phyloP scores from a whole-genome alignment of 1,140 invertebrate species.

The Cydia pomonella region DNA sequence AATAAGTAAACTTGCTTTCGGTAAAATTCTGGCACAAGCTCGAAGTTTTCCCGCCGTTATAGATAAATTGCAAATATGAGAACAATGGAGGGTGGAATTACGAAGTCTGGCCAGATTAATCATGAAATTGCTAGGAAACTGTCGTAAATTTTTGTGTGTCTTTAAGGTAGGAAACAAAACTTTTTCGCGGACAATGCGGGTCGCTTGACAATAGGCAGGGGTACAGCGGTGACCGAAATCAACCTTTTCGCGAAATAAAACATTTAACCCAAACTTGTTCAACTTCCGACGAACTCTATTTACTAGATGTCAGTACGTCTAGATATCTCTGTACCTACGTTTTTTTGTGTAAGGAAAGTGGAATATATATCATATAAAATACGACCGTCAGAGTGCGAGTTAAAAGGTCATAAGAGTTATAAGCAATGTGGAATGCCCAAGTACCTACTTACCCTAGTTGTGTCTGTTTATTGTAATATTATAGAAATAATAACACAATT shows the following conservation, averaged over 20 bases:
- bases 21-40: slow-evolving; percentile 12
- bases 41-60: slow-evolving; percentile 24
- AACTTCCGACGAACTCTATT: slow-evolving; percentile 29
- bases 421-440: too few relatives aligned
- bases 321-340: too few relatives aligned
- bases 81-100: slow-evolving; percentile 18
- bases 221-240: slow-evolving; percentile 44
- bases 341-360: neutral
- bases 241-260: slow-evolving; percentile 54
- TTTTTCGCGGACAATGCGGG: slow-evolving; percentile 50
- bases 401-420: too few relatives aligned
- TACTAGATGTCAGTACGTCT: neutral
- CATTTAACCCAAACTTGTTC: slow-evolving; percentile 41
- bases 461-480: too few relatives aligned
- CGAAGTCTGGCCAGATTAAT: slow-evolving; percentile 32
- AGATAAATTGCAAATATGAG: slow-evolving; percentile 30
- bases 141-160: slow-evolving; percentile 37
- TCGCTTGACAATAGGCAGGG: slow-evolving; percentile 46
- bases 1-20: slow-evolving; percentile 31
- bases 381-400: neutral
- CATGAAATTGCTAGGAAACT: slow-evolving; percentile 34
- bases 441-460: too few relatives aligned
- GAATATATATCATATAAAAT: neutral
- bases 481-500: too few relatives aligned
- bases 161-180: slow-evolving; percentile 45